Percentiles rank a stretch among this genome's conserved stretches.
phyloP scores from a whole-genome alignment of 2,797 vertebrate species.

The Cyclopterus lumpus region DNA sequence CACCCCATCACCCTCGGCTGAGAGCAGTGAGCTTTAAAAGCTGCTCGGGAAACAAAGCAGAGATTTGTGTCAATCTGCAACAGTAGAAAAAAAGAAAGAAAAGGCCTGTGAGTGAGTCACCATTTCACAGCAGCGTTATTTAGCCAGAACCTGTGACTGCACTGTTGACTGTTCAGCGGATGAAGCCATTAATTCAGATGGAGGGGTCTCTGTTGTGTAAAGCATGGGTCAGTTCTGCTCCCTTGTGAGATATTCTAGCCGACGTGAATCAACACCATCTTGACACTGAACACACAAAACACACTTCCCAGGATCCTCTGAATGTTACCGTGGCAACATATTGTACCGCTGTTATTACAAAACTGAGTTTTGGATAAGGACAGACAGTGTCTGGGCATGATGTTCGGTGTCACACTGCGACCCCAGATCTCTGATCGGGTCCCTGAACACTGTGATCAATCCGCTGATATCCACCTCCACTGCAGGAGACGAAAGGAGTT shows the following conservation, averaged over 20 bases:
- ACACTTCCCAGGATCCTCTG: slow-evolving; percentile 6
- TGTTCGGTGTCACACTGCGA: slow-evolving; percentile 26
- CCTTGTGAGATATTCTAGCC: slow-evolving; percentile 12
- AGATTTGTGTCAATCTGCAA: slow-evolving; percentile 39
- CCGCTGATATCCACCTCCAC: not conserved
- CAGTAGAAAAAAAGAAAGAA: not conserved
- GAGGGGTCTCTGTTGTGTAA: slow-evolving; percentile 47
- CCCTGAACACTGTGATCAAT: slow-evolving; percentile 7
- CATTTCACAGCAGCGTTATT: slow-evolving; percentile 45
- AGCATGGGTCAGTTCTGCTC: slow-evolving; percentile 5
- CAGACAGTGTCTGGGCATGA: not conserved
- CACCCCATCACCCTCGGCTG: not conserved
- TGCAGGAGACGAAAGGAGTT: slow-evolving; percentile 9
- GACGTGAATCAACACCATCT: slow-evolving; percentile 53
- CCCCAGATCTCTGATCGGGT: slow-evolving; percentile 34
- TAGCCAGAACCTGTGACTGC: slow-evolving; percentile 44
- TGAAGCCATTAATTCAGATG: slow-evolving; percentile 39
- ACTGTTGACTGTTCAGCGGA: slow-evolving; percentile 17
- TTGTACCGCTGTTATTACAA: slow-evolving; percentile 5
- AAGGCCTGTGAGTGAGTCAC: slow-evolving; percentile 60
- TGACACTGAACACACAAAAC: slow-evolving; percentile 28
- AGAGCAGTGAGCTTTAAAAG: slow-evolving; percentile 19
- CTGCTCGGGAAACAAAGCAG: slow-evolving; percentile 17
- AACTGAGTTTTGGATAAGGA: slow-evolving; percentile 2
- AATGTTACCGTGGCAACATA: slow-evolving; percentile 64